phyloP scores from a whole-genome alignment of 2,113 vertebrate species.

The Gasterosteus aculeatus region DNA sequence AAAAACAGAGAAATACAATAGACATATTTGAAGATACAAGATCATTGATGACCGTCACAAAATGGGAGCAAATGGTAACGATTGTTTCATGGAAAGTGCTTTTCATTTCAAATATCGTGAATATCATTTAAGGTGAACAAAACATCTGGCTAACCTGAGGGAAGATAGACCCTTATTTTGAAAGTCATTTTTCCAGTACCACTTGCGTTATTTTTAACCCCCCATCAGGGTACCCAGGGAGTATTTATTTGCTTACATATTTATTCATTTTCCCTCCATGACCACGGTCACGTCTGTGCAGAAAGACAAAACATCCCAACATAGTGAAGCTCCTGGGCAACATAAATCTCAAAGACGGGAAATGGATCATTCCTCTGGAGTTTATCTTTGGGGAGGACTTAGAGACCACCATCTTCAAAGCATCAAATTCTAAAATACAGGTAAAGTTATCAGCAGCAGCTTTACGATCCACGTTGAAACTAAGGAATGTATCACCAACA shows the following conservation, averaged over 20 bases:
- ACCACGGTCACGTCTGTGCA: conserved; percentile 27
- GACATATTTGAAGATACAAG: neutral
- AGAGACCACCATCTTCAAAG: conserved; percentile 79
- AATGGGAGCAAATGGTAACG: neutral
- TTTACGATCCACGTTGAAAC: neutral
- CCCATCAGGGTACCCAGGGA: neutral
- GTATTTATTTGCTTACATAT: neutral
- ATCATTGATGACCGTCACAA: neutral
- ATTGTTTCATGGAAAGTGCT: neutral
- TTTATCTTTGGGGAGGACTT: conserved; percentile 81
- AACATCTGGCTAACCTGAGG: neutral
- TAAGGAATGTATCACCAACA: too few species aligned
- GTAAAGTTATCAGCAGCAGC: conserved; percentile 41
- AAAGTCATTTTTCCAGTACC: neutral
- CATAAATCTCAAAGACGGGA: conserved; percentile 65
- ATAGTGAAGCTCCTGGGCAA: conserved; percentile 79
- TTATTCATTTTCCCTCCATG: neutral
- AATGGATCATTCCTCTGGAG: conserved; percentile 81
- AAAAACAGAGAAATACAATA: neutral
- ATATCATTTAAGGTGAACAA: neutral
- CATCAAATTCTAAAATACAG: conserved; percentile 75
- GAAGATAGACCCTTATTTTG: neutral
- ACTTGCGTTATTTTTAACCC: neutral
- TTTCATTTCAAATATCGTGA: neutral
- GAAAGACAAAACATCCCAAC: conserved; percentile 73